Evolutionary conservation across 2,888 invertebrate species (phyloP).

Genomic region (Eupithecia centaureata): DNA sequence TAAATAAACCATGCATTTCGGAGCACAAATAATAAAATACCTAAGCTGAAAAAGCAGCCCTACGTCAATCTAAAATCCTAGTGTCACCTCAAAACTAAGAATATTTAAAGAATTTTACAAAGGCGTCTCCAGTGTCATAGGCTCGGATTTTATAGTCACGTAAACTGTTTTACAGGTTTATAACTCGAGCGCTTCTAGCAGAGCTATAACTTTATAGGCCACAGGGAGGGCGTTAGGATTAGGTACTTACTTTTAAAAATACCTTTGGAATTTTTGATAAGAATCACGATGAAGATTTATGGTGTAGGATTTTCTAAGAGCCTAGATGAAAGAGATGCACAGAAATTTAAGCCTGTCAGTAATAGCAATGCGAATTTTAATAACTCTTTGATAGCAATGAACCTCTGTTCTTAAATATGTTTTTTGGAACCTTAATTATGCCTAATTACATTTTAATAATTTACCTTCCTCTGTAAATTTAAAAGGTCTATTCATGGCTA

Average conservation of each 20-base stretch:
- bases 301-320: background rate
- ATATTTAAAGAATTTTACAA: background rate
- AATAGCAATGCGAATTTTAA: background rate
- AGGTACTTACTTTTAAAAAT: background rate
- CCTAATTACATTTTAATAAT: no score
- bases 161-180: slow-evolving; percentile 44
- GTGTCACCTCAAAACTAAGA: no score
- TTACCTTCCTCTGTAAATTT: no score
- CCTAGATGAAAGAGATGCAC: background rate
- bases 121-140: background rate
- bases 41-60: no score
- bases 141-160: slow-evolving; percentile 36
- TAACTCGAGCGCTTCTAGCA: slow-evolving; percentile 38
- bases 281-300: background rate
- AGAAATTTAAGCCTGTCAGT: background rate
- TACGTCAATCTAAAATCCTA: no score
- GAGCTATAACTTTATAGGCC: slow-evolving; percentile 40
- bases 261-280: background rate
- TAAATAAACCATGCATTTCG: no score
- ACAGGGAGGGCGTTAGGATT: slow-evolving; percentile 28
- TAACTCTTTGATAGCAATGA: no score
- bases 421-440: no score
- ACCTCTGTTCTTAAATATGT: no score
- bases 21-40: no score
- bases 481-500: no score